Evolutionary conservation across 2,113 vertebrate genomes (phyloP).

Genomic region (Oncorhynchus mykiss): DNA sequence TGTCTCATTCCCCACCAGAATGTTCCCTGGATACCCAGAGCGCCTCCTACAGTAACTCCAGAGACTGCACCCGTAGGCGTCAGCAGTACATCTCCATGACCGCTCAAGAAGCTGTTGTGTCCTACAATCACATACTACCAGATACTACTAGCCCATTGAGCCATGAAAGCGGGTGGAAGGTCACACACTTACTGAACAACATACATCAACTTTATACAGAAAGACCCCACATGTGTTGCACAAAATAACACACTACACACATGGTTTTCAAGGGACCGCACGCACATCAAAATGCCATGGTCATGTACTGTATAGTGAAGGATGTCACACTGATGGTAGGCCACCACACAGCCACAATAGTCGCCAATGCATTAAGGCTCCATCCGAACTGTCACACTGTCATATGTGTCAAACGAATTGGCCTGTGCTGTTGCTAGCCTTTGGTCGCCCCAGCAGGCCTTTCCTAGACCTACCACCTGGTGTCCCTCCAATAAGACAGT

Average conservation of each 20-base stretch:
- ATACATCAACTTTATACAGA: not conserved
- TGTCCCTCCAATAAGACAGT: constrained; percentile 17
- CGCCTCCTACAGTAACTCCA: not conserved
- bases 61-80: not conserved
- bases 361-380: not conserved
- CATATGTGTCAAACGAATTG: not conserved
- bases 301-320: not conserved
- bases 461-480: constrained; percentile 18
- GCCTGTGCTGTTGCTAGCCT: not conserved
- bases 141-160: not conserved
- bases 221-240: not conserved
- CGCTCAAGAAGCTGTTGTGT: not conserved
- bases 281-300: not conserved
- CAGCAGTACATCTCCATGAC: not conserved
- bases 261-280: not conserved
- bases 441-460: not conserved
- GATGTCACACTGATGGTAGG: not conserved
- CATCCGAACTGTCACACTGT: not conserved
- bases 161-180: not conserved
- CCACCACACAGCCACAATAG: not conserved
- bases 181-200: not conserved
- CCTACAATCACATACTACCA: not conserved
- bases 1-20: constrained; percentile 9
- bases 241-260: not conserved
- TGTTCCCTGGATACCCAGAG: not conserved